Percentiles rank a stretch among this genome's conserved stretches.
phyloP scores from a whole-genome alignment of 2,113 vertebrate species.

The Aldabrachelys gigantea region DNA sequence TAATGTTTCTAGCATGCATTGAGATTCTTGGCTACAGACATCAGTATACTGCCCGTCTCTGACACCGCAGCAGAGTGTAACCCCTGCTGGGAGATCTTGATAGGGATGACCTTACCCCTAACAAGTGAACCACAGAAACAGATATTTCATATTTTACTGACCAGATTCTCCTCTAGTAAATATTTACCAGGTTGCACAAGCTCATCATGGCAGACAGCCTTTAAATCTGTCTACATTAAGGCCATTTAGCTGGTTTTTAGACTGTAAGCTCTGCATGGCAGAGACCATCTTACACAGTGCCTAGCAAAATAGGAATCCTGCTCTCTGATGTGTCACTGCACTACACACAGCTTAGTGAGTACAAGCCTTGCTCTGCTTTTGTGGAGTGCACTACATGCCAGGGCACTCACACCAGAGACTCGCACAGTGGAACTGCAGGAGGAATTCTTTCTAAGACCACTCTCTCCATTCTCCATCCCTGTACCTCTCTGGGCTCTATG shows the following conservation, averaged over 20 bases:
- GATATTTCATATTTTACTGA: neutral
- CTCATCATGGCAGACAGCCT: neutral
- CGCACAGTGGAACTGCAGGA: neutral
- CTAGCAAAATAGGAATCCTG: neutral
- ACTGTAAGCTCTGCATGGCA: neutral
- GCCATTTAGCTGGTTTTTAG: neutral
- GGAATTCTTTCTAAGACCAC: neutral
- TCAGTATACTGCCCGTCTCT: neutral
- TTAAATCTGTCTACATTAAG: neutral
- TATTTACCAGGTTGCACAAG: neutral
- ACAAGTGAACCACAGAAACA: neutral
- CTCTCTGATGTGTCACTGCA: neutral
- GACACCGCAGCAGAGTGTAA: neutral
- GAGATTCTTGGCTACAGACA: neutral
- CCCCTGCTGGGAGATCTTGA: neutral
- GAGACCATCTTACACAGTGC: neutral
- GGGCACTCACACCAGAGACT: neutral
- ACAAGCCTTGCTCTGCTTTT: neutral
- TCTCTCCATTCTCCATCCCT: neutral
- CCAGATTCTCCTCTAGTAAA: neutral
- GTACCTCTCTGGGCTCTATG: neutral
- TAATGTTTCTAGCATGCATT: accelerated
- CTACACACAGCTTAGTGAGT: neutral
- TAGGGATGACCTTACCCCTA: neutral
- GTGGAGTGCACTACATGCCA: neutral